phyloP scores from a whole-genome alignment of 2,888 invertebrate species.

The Electrophaes corylata region DNA sequence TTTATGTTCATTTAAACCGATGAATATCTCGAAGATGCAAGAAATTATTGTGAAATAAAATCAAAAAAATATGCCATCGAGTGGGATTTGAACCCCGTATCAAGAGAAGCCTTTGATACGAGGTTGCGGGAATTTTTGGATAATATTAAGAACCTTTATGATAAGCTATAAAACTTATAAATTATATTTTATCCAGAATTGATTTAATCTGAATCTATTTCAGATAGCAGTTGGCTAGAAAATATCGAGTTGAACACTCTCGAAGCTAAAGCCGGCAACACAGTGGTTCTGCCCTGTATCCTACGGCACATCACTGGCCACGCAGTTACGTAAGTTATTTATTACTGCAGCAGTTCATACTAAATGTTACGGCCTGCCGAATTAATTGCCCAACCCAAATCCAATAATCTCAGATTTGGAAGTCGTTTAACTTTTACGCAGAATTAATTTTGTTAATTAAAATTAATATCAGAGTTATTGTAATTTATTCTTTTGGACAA shows the following conservation, averaged over 20 bases:
- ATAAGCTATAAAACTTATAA: no score
- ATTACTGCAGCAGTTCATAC: conserved; percentile 33
- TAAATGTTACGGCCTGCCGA: conserved; percentile 33
- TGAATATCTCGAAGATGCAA: no score
- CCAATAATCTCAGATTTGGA: conserved; percentile 37
- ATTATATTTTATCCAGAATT: background rate
- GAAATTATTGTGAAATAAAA: no score
- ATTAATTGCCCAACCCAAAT: conserved; percentile 37
- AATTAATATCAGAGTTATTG: conserved; percentile 7
- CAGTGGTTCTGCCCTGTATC: conserved; percentile 71
- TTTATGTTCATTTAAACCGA: no score
- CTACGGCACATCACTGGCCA: conserved; percentile 67
- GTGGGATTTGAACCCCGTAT: no score
- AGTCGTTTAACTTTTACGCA: conserved; percentile 25
- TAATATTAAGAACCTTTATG: no score
- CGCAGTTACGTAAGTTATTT: conserved; percentile 66
- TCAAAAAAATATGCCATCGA: no score
- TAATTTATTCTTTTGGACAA: conserved; percentile 28
- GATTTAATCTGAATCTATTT: conserved; percentile 30
- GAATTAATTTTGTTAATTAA: conserved; percentile 13
- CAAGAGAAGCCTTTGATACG: no score
- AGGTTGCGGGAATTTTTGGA: no score
- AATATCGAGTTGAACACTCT: conserved; percentile 73
- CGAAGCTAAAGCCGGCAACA: conserved; percentile 69
- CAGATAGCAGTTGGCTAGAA: conserved; percentile 79